phyloP scores from a whole-genome alignment of 2,888 invertebrate species.

The Meliscaeva auricollis region DNA sequence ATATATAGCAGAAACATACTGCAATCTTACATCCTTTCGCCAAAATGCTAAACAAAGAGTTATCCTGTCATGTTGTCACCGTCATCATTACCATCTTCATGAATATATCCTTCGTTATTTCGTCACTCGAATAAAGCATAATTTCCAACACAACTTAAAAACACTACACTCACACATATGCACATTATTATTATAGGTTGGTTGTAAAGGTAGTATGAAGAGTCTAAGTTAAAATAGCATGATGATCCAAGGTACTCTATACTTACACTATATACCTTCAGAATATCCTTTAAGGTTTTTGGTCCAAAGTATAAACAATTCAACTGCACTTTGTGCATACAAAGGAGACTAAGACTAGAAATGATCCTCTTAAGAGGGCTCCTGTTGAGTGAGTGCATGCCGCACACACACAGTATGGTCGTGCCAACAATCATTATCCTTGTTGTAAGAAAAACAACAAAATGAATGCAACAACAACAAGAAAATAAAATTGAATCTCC shows the following conservation, averaged over 20 bases:
- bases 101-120: constrained; percentile 69
- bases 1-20: neutral
- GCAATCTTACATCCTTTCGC: constrained; percentile 18
- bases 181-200: neutral
- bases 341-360: constrained; percentile 20
- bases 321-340: constrained; percentile 43
- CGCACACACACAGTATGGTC: neutral
- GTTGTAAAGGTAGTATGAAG: neutral
- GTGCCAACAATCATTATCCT: constrained; percentile 56
- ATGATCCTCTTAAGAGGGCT: constrained; percentile 59
- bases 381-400: constrained; percentile 30
- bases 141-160: constrained; percentile 18
- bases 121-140: constrained; percentile 54
- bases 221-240: constrained; percentile 16
- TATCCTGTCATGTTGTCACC: constrained; percentile 48
- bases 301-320: constrained; percentile 40
- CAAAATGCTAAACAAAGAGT: constrained; percentile 51
- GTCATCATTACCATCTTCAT: constrained; percentile 72
- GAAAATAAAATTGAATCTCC: neutral
- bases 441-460: constrained; percentile 44
- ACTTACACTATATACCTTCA: constrained; percentile 3
- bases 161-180: constrained; percentile 12
- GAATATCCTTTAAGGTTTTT: constrained; percentile 26
- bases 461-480: too few relatives aligned
- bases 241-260: neutral